A percentile compares a stretch with the other conserved stretches of the same genome.
These are phyloP conservation scores for Sinella curviseta DNA, from an alignment of 1,140 invertebrate genomes.

Conservation along the genomic window DNA sequence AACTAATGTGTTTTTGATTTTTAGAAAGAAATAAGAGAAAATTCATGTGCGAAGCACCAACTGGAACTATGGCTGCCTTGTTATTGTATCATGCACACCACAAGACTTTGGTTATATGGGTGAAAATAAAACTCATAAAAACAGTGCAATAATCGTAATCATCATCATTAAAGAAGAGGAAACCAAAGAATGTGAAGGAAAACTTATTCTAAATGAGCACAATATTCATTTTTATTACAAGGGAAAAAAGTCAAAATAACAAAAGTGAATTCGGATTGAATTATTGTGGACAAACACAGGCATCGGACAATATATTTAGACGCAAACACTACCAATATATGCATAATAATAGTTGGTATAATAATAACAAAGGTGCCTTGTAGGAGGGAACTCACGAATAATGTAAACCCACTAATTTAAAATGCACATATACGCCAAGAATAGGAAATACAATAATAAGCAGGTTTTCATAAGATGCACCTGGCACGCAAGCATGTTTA, in stretches of 20 bases:
- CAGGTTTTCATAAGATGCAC: slow-evolving; percentile 1
- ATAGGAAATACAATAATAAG: no score
- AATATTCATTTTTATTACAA: background rate
- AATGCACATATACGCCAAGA: background rate
- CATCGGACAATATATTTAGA: background rate
- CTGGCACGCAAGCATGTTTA: no score
- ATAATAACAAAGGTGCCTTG: background rate
- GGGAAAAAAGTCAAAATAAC: background rate
- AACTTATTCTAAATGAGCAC: no score
- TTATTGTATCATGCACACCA: no score
- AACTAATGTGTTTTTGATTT: background rate
- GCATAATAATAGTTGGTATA: background rate
- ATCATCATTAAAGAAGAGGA: background rate
- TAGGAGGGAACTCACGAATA: background rate
- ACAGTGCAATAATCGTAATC: no score
- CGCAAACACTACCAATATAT: background rate
- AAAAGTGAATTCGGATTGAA: no score
- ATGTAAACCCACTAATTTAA: background rate
- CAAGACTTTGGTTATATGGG: no score
- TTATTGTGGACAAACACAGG: no score
- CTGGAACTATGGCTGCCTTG: no score
- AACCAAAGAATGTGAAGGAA: no score
- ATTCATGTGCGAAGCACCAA: background rate
- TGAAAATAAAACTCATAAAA: background rate
- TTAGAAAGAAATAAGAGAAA: background rate